Conservation (phyloP, 2,113 vertebrate species). For the Anguilla rostrata region DNA sequence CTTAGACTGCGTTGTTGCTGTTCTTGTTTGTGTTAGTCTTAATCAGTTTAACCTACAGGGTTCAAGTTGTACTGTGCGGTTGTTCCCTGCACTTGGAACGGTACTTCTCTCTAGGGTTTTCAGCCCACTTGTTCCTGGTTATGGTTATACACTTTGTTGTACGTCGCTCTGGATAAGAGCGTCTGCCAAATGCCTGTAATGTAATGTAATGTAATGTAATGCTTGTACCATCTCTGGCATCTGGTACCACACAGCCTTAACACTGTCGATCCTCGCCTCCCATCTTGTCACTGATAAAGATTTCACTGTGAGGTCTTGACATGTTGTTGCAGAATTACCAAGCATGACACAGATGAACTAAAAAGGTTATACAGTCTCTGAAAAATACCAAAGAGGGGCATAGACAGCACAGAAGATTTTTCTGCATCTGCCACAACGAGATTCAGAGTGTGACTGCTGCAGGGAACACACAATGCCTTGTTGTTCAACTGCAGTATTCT, state of each 20-base stretch:
- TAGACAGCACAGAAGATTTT: conserved; percentile 16
- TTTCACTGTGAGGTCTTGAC: conserved; percentile 32
- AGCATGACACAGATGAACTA: conserved; percentile 31
- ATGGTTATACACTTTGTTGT: too few relatives aligned
- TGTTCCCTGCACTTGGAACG: too few relatives aligned
- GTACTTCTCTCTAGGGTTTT: too few relatives aligned
- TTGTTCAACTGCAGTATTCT: conserved; percentile 32
- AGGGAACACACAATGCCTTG: conserved; percentile 35
- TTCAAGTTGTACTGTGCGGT: too few relatives aligned
- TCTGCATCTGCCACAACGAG: conserved; percentile 35
- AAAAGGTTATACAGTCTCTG: conserved; percentile 20
- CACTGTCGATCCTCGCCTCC: conserved; percentile 31
- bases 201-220: background rate
- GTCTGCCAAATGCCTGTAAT: too few relatives aligned
- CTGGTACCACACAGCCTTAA: conserved; percentile 32
- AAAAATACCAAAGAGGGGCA: conserved; percentile 7
- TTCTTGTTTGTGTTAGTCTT: too few relatives aligned
- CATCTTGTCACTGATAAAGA: conserved; percentile 35
- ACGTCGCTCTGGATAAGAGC: too few relatives aligned
- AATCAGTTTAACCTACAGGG: too few relatives aligned
- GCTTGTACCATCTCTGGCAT: conserved; percentile 30
- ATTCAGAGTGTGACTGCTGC: conserved; percentile 36
- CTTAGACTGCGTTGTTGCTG: background rate
- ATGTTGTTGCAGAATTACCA: conserved; percentile 33
- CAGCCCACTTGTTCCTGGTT: too few relatives aligned